Base-by-base conservation (phyloP, 2,888 invertebrate species). In the Temnothorax unifasciatus region DNA sequence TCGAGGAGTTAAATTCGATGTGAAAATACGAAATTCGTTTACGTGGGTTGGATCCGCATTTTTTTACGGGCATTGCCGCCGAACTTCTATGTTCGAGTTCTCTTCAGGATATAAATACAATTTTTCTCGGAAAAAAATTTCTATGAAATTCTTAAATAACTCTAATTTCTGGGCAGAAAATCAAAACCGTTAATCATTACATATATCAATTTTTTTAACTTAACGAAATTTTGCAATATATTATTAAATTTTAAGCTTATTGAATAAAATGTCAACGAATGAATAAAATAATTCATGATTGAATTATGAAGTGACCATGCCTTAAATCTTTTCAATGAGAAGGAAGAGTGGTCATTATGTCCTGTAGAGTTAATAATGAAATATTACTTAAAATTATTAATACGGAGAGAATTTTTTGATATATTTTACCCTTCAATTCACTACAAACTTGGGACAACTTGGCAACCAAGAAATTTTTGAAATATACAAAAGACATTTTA, bases 1-100 rank as follows among this genome's bases (percentile, higher is more conserved):
- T 89, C 66, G 84, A 87, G 9, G 61, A 74, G 44, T 76, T 76
- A 59, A 54, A 69, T 74, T 29, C 25, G 38, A 61, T 66, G 68
- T 29, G 54, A 83, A 88, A 69, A 79, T 47, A 50, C 41, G 64
- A 79, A 68, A 82, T 61, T 66, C 29, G n/a, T n/a, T 52, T 34
- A 64, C 64, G 77, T 85, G 52, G 84, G 63, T 25, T 66, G 50
- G 9, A 29, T 44, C 47, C 29, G 63, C 52, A 29, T 68, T 82
- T 68, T 83, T 69, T 25, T 25, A 5, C 25, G 29, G 5, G 4
- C 57, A 29, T 59, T 44, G 21, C n/a, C n/a, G 11, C n/a, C 4
- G 2, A 74, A 34, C 5, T 47, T 47, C 6, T 47, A 34, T 15
- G 8, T 21, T 74, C 15, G 8, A 57, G 6, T n/a, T 75, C 21